phyloP scores from a whole-genome alignment of 2,888 invertebrate species.

The Eupithecia centaureata region DNA sequence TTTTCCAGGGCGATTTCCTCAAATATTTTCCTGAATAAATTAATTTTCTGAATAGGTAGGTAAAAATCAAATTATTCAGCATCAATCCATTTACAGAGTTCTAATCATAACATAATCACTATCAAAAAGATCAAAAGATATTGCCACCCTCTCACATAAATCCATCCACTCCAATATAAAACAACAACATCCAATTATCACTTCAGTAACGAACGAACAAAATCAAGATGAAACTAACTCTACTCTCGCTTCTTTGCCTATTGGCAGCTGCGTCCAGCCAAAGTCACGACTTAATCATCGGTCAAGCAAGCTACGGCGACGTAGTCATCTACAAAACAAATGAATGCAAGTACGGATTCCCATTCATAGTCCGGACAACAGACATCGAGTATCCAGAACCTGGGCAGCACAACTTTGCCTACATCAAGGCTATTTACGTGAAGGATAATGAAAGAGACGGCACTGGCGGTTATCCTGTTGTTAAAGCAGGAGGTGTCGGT shows the following conservation, averaged over 20 bases:
- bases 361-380: constrained; percentile 64
- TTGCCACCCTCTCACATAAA: constrained; percentile 51
- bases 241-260: constrained; percentile 57
- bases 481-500: constrained; percentile 73
- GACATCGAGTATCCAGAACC: constrained; percentile 68
- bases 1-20: no score
- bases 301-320: constrained; percentile 69
- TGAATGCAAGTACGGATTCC: constrained; percentile 73
- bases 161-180: constrained; percentile 65
- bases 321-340: constrained; percentile 64
- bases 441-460: constrained; percentile 71
- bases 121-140: background rate
- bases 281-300: constrained; percentile 69
- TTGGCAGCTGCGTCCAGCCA: constrained; percentile 58
- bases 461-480: constrained; percentile 66
- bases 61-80: no score
- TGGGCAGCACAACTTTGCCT: constrained; percentile 67
- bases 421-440: constrained; percentile 66
- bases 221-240: constrained; percentile 62
- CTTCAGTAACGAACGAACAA: constrained; percentile 70
- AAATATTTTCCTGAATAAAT: no score
- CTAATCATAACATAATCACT: no score
- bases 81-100: background rate
- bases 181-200: constrained; percentile 59
- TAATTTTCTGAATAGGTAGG: no score